These are phyloP conservation scores for Pseudanteris insignis DNA, from an alignment of 2,888 invertebrate species.

Conservation along the genomic window DNA sequence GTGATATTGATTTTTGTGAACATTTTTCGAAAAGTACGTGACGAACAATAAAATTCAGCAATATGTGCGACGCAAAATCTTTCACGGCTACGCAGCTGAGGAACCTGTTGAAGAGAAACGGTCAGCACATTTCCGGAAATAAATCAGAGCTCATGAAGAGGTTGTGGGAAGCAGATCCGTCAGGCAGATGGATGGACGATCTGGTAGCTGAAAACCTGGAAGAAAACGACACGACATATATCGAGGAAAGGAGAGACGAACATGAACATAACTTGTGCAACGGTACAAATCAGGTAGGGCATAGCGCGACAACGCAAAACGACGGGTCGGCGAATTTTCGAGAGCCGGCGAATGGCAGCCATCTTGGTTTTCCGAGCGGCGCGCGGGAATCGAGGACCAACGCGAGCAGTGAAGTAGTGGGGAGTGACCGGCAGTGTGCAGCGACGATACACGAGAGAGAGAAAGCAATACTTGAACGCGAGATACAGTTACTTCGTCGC, in stretches of 20 bases:
- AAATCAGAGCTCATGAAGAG: not conserved
- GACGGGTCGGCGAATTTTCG: no score
- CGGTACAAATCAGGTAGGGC: not conserved
- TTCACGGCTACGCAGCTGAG: not conserved
- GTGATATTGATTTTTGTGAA: not conserved
- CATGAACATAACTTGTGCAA: not conserved
- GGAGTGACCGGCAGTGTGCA: not conserved
- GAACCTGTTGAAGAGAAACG: not conserved
- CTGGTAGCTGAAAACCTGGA: not conserved
- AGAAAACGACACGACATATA: not conserved
- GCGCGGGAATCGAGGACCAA: not conserved
- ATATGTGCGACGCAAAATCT: not conserved
- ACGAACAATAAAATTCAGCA: not conserved
- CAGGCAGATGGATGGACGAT: not conserved
- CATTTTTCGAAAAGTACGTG: not conserved
- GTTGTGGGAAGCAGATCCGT: not conserved
- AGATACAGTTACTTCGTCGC: constrained; percentile 1
- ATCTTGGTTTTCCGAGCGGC: not conserved
- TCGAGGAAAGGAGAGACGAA: not conserved
- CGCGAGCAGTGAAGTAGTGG: no score
- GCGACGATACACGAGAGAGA: no score
- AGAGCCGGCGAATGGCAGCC: not conserved
- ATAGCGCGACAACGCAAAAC: not conserved
- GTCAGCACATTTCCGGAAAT: not conserved
- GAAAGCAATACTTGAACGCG: not conserved